Evolutionary conservation across 1,140 invertebrate species (phyloP), one percentile per base, ranked within the genome.

Genomic region (Doryteuthis pealeii): DNA sequence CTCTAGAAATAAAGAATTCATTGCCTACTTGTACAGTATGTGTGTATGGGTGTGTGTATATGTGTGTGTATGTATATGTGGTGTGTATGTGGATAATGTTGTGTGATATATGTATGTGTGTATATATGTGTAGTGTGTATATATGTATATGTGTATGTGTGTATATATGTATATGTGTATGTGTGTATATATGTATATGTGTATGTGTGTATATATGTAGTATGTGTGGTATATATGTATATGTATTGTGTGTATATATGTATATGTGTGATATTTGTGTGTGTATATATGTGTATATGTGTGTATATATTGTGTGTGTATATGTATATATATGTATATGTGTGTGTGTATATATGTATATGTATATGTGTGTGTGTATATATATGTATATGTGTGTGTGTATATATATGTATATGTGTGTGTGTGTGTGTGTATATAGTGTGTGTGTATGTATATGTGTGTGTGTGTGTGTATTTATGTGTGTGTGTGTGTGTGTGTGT

Each of bases 371-470:
- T 49, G 45, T 49, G 45, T 49, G 45, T 49, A 22, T 49, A 22
- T 49, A 49, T 49, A 49, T 49, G 45, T 49, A 49, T 49, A 49
- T 49, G 22, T 49, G 45, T 49, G 45, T 49, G 45, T 49, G 45
- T 49, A 22, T 49, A 22, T 49, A 49, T 49, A 49, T 49, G 22
- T 49, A 49, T 49, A 49, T 49, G 45, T 49, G 22, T 49, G 22
- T 49, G 22, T 49, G 22, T 22, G 45, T 49, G 45, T 49, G 45
- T 49, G 45, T 49, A n/a, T n/a, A n/a, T n/a, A n/a, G n/a, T n/a
- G n/a, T n/a, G n/a, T n/a, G n/a, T n/a, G n/a, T n/a, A n/a, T n/a
- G 22, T 49, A 49, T 49, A 49, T 49, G 22, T 49, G 22, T 49
- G 45, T 49, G 22, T 22, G 22, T 49, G 22, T 49, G 22, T 49